Base-by-base conservation (phyloP, 2,113 vertebrate genomes). In the Salvator merianae region DNA sequence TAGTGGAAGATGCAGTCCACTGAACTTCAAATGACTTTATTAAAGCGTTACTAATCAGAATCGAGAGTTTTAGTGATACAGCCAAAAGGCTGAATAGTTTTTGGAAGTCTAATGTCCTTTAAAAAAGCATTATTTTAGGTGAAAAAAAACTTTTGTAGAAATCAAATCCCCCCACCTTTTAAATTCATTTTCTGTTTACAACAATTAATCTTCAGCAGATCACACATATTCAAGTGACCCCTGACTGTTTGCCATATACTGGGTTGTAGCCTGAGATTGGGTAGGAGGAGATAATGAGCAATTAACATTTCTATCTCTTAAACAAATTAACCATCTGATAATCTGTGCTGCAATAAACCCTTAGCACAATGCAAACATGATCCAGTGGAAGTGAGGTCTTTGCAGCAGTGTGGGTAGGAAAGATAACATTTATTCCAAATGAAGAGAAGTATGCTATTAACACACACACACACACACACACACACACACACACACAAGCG, bases 41-140 rank as follows among this genome's bases (percentile, higher is more conserved):
- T 98, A 99, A 99, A 99, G 97, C 97, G 97, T 98, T 97, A 98
- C 97, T 99, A 99, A 98, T 99, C 98, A 99, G 97, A 96, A 96
- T 88, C 88, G 94, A 95, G 95, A 97, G 97, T 97, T 97, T 97
- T 96, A 98, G 97, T 97, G 96, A 97, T 97, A 94, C 90, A 90
- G 90, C 96, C 96, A 96, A 97, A 93, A 88, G 96, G 95, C 93
- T 96, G 96, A 98, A 95, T 96, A 96, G 95, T 83, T 86, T 92
- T 94, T 94, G 93, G 96, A 96, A 96, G 95, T 96, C 94, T 87
- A 97, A 97, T 96, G 87, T 87, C 85, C 74, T 88, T 77, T 77
- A 90, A 89, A 94, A 55, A 87, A 91, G 88, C 73, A 88, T 89
- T 91, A 87, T 10, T 18, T 89, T 84, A n/a, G 70, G 69, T 78